Conservation (phyloP, 2,113 vertebrate species). For the mouse (Mus musculus) region DNA sequence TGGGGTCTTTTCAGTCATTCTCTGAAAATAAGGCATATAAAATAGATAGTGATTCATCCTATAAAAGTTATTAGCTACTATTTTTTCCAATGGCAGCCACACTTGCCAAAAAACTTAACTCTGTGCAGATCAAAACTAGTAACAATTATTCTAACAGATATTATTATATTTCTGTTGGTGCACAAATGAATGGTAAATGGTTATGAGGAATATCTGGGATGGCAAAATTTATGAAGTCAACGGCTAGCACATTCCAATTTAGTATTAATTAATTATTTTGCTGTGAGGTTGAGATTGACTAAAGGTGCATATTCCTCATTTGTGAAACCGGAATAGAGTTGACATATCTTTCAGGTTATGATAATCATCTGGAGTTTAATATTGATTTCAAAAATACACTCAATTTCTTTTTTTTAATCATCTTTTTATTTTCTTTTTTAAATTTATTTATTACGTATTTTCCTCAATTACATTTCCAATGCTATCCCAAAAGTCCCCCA, state of each 20-base stretch:
- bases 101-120: constrained; percentile 3
- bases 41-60: background rate
- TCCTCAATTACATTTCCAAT: too few relatives aligned
- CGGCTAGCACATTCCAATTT: background rate
- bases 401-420: background rate
- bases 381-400: background rate
- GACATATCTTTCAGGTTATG: background rate
- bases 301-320: background rate
- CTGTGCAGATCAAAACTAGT: background rate
- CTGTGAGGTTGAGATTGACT: background rate
- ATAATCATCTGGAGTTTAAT: background rate
- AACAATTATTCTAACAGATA: background rate
- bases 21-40: background rate
- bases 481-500: too few relatives aligned
- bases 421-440: too few relatives aligned
- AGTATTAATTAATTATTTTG: background rate
- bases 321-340: background rate
- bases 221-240: background rate
- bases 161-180: background rate
- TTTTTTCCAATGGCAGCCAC: background rate
- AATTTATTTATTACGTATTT: too few relatives aligned
- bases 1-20: background rate
- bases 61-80: background rate
- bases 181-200: background rate
- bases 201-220: background rate